These are phyloP conservation scores for Cataglyphis altisquamis DNA, from an alignment of 2,888 invertebrate genomes.

Conservation along the genomic window DNA sequence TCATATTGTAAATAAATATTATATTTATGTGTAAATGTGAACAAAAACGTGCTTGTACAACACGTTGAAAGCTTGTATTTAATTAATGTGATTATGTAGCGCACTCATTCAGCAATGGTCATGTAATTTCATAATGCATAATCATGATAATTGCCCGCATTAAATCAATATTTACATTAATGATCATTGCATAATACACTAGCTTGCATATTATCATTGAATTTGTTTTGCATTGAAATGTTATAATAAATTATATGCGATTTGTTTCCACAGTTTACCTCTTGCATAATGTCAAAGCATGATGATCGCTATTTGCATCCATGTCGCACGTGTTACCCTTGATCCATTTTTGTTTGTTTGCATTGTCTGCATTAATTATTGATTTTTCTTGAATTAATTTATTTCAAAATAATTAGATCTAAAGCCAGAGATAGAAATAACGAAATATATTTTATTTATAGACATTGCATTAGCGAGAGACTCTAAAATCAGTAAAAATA, in stretches of 20 bases:
- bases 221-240: slow-evolving; percentile 32
- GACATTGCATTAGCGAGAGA: slow-evolving; percentile 34
- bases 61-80: slow-evolving; percentile 59
- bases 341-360: slow-evolving; percentile 43
- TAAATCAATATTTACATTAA: slow-evolving; percentile 64
- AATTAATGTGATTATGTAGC: slow-evolving; percentile 58
- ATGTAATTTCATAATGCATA: slow-evolving; percentile 36
- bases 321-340: slow-evolving; percentile 76
- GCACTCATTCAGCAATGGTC: slow-evolving; percentile 54
- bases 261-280: slow-evolving; percentile 18
- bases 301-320: slow-evolving; percentile 75
- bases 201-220: slow-evolving; percentile 38
- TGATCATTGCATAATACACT: slow-evolving; percentile 61
- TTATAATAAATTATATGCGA: slow-evolving; percentile 28
- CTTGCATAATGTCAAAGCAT: slow-evolving; percentile 62
- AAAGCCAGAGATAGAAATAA: not conserved
- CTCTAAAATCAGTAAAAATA: slow-evolving; percentile 6
- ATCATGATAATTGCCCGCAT: slow-evolving; percentile 46
- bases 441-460: not conserved
- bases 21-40: slow-evolving; percentile 61
- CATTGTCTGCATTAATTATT: slow-evolving; percentile 28
- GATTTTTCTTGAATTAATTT: not conserved
- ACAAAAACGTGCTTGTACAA: slow-evolving; percentile 61
- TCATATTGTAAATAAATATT: slow-evolving; percentile 63
- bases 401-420: slow-evolving; percentile 4